Conservation (phyloP, 1,140 invertebrate genomes). For the Phenacoccus solenopsis region DNA sequence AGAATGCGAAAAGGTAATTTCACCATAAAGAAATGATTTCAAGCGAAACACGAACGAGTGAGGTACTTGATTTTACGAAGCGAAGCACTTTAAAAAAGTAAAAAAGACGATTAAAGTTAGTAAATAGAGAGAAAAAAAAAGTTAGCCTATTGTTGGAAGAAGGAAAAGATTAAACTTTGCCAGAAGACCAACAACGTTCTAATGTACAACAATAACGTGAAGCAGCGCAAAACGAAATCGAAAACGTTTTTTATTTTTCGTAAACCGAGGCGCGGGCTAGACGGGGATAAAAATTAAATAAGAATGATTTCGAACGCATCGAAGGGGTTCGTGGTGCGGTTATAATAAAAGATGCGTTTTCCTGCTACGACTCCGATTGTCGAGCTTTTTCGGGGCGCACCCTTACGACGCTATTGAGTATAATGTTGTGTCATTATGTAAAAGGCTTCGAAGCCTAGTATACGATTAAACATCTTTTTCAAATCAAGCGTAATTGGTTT, state of each 20-base stretch:
- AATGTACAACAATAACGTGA: not conserved
- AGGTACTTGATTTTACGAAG: not conserved
- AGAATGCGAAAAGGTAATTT: not conserved
- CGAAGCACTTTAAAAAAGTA: not conserved
- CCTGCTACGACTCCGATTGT: not conserved
- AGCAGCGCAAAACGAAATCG: not conserved
- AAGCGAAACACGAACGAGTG: not conserved
- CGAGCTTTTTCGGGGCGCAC: not conserved
- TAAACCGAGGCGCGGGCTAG: not conserved
- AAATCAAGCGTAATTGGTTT: not conserved
- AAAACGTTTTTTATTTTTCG: not conserved
- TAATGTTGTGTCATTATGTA: constrained; percentile 3
- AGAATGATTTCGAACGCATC: not conserved
- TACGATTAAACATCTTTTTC: constrained; percentile 2
- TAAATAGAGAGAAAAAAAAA: not conserved
- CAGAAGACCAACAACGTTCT: constrained; percentile 1
- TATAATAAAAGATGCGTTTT: not conserved
- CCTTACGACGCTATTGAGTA: too few relatives aligned
- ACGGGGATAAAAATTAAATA: not conserved
- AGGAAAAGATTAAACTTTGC: not conserved
- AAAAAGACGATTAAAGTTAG: constrained; percentile 3
- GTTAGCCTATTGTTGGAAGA: not conserved
- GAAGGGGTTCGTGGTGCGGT: not conserved
- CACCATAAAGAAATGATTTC: not conserved
- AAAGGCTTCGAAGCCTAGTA: not conserved